phyloP scores from a whole-genome alignment of 2,113 vertebrate genomes.

The Oryctolagus cuniculus region mOryCun1.1 NC_091441.1:73735001-73735500 shows the following conservation, averaged over 20 bases:
- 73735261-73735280: neutral
- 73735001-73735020: neutral
- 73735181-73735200: neutral
- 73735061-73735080: neutral
- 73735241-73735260: no score
- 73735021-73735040: neutral
- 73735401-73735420: neutral
- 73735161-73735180: neutral
- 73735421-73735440: no score
- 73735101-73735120: neutral
- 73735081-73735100: neutral
- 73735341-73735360: no score
- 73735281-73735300: neutral
- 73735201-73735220: neutral
- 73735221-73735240: neutral
- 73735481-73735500: neutral
- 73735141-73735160: neutral
- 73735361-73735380: no score
- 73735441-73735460: neutral
- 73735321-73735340: no score
- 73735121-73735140: neutral
- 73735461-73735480: neutral
- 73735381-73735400: neutral
- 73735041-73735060: neutral
- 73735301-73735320: no score